Evolutionary conservation across 1,140 invertebrate species (phyloP).

Genomic region (Trichonephila clavipes): DNA sequence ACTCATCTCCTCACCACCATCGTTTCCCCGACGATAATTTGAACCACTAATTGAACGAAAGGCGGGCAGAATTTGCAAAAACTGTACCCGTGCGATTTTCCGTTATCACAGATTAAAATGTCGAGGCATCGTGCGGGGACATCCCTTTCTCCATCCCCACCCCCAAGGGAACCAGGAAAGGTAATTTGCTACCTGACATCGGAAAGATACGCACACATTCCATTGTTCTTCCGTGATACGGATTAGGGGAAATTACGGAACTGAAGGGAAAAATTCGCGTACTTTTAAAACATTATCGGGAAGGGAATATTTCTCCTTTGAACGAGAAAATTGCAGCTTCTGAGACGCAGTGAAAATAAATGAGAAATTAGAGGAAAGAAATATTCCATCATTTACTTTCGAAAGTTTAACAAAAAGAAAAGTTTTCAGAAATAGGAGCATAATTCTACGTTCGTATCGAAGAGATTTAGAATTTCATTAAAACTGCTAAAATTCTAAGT

Average conservation of each 20-base stretch:
- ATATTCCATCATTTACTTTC: neutral
- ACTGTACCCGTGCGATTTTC: neutral
- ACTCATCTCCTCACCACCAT: neutral
- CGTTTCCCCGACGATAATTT: conserved; percentile 17
- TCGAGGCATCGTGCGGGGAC: neutral
- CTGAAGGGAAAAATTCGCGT: neutral
- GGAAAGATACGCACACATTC: no score
- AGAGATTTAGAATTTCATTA: no score
- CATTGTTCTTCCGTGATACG: neutral
- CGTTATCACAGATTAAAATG: conserved; percentile 34
- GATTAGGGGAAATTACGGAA: neutral
- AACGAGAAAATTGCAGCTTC: neutral
- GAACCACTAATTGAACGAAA: conserved; percentile 8
- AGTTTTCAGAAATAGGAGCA: neutral
- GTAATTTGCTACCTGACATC: neutral
- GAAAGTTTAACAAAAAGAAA: neutral
- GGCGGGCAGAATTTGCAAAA: neutral
- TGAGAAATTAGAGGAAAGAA: neutral
- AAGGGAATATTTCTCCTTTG: neutral
- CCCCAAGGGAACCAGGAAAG: neutral
- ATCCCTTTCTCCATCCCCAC: neutral
- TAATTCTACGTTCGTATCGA: no score
- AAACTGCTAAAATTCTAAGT: no score
- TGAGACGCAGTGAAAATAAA: neutral
- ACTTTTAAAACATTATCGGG: neutral